phyloP scores from a whole-genome alignment of 2,888 invertebrate species.

The Caenorhabditis virilis region DNA sequence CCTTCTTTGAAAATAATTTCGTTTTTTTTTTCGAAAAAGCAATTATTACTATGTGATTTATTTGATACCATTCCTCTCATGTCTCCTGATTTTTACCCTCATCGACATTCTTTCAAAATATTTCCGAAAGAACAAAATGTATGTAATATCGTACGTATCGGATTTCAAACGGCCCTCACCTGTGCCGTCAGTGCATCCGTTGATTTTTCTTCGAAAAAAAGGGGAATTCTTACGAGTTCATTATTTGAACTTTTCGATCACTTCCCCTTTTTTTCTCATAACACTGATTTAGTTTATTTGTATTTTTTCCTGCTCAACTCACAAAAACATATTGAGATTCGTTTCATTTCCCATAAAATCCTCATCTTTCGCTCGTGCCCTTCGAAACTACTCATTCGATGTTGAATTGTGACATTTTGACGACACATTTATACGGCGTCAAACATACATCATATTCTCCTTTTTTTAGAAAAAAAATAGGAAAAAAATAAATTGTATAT shows the following conservation, averaged over 20 bases:
- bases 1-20: too few relatives aligned
- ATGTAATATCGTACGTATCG: conserved; percentile 40
- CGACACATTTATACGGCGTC: too few relatives aligned
- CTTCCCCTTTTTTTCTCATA: too few relatives aligned
- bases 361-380: not conserved
- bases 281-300: not conserved
- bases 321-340: not conserved
- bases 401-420: not conserved
- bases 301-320: not conserved
- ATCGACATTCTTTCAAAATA: not conserved
- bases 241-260: too few relatives aligned
- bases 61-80: too few relatives aligned
- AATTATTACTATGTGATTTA: too few relatives aligned
- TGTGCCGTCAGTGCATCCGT: not conserved
- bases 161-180: conserved; percentile 16
- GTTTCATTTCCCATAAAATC: not conserved
- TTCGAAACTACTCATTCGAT: not conserved
- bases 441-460: too few relatives aligned
- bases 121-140: conserved; percentile 31
- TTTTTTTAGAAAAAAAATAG: too few relatives aligned
- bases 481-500: too few relatives aligned
- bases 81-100: not conserved
- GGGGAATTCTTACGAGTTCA: too few relatives aligned
- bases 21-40: too few relatives aligned
- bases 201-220: not conserved